Evolutionary conservation across 2,113 vertebrate species (phyloP), one percentile per base, ranked within the genome.

Genomic region (Aptenodytes patagonicus): DNA sequence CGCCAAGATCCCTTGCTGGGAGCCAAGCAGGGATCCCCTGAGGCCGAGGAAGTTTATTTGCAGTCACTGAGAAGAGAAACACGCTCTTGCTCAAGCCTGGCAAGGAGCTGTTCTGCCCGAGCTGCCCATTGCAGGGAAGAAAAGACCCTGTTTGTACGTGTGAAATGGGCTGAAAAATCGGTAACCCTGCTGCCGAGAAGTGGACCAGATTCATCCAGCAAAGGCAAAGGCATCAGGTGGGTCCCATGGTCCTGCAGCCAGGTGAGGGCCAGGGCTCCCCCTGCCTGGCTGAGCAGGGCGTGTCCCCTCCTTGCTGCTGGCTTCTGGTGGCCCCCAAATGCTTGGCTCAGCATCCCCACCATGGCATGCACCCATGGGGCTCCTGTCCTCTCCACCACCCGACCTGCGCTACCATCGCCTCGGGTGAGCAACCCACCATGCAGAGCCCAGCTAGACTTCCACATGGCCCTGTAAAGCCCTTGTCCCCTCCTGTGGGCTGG

Each of bases 371-470:
- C 25, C 42, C n/a, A 9, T 5, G 7, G 54, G 19, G 17, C 20
- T 55, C 24, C 32, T 1, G 4, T 26, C 31, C 40, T 22, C 10
- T 62, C 8, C 32, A 26, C 22, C 28, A 20, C 3, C 28, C 10
- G 1, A 10, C 10, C 15, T 1, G 0, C 3, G 1, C 19, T 16
- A 17, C 60, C 60, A 7, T 18, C 3, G 1, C 65, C 28, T 34
- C 4, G 17, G 32, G 32, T 1, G 14, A 46, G 81, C 31, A 44
- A 32, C 20, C 9, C 62, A 16, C 20, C 24, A 3, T 3, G 47
- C 72, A 21, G 16, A 18, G 58, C 72, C 62, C 65, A 11, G 34
- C 80, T 4, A 12, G 58, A 44, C 64, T 55, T 28, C 42, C 42
- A 14, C 49, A 0, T 4, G 31, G 58, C 79, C 60, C 24, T 46